Percentiles rank a stretch among this genome's conserved stretches.
Evolutionary conservation across 2,888 invertebrate species (phyloP).

Genomic region (Nephrotoma guestfalica): DNA sequence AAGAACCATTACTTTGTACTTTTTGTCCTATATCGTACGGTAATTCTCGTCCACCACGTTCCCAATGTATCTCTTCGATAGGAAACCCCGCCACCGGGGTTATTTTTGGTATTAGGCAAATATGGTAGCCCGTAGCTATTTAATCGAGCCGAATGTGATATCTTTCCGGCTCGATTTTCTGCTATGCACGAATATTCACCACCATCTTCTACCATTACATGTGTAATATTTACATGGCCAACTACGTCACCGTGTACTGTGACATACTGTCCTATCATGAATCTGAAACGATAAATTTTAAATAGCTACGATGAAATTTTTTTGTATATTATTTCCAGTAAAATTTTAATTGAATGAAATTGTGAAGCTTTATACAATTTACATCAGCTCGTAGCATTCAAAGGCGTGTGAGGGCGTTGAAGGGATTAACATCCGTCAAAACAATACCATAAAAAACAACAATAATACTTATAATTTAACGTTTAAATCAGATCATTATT

Average conservation of each 20-base stretch:
- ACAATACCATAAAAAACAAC: too few species aligned
- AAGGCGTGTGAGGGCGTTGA: too few species aligned
- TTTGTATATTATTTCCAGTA: too few species aligned
- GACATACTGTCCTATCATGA: conserved; percentile 62
- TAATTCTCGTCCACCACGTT: conserved; percentile 52
- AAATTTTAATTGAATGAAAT: too few species aligned
- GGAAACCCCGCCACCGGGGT: conserved; percentile 74
- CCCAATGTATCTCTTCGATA: conserved; percentile 67
- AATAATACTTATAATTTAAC: too few species aligned
- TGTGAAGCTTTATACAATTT: too few species aligned
- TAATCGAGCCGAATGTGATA: conserved; percentile 55
- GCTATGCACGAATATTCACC: conserved; percentile 66
- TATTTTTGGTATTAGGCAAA: conserved; percentile 63
- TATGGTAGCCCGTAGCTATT: conserved; percentile 69
- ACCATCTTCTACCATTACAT: conserved; percentile 64
- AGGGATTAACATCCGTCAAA: too few species aligned
- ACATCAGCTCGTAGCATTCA: too few species aligned
- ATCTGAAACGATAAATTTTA: conserved; percentile 37
- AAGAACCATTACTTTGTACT: conserved; percentile 55
- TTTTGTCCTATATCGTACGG: conserved; percentile 69
- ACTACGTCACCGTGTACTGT: conserved; percentile 66
- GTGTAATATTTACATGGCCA: conserved; percentile 69
- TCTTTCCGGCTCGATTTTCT: conserved; percentile 58
- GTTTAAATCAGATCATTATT: too few species aligned
- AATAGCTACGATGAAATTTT: too few species aligned